These are phyloP conservation scores for Ptilonorhynchus violaceus DNA, from an alignment of 2,113 vertebrate species.

Conservation along the genomic window DNA sequence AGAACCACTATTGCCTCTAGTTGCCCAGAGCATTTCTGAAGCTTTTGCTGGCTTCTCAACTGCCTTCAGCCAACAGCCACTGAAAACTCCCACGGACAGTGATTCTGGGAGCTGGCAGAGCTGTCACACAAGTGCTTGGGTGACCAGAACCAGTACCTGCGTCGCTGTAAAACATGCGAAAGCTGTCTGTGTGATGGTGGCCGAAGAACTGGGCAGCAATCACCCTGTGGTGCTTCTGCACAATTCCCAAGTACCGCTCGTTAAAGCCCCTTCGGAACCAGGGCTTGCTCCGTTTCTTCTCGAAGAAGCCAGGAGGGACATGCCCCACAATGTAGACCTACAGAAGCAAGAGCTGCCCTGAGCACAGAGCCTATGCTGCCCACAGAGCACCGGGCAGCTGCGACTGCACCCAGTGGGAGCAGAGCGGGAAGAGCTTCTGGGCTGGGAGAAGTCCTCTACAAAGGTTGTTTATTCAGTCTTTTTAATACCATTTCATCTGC, in stretches of 20 bases:
- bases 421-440: neutral
- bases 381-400: neutral
- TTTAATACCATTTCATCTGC: conserved; percentile 82
- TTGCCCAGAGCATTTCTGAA: neutral
- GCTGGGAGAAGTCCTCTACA: neutral
- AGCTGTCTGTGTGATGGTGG: conserved; percentile 93
- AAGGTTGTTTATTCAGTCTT: neutral
- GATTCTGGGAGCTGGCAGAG: neutral
- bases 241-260: conserved; percentile 74
- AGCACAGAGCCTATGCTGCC: neutral
- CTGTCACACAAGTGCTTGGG: neutral
- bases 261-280: conserved; percentile 88
- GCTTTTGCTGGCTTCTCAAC: neutral
- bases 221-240: conserved; percentile 80
- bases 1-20: neutral
- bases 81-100: fast-evolving
- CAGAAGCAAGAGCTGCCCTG: neutral
- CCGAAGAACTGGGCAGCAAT: conserved; percentile 93
- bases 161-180: conserved; percentile 87
- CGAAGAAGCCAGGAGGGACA: conserved; percentile 90
- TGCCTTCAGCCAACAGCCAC: neutral
- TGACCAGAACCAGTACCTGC: conserved; percentile 60
- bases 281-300: conserved; percentile 84
- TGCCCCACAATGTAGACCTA: conserved; percentile 93
- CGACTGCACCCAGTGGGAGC: neutral